These are phyloP conservation scores for Latrodectus hesperus DNA, from an alignment of 2,888 invertebrate genomes.

Conservation along the genomic window DNA sequence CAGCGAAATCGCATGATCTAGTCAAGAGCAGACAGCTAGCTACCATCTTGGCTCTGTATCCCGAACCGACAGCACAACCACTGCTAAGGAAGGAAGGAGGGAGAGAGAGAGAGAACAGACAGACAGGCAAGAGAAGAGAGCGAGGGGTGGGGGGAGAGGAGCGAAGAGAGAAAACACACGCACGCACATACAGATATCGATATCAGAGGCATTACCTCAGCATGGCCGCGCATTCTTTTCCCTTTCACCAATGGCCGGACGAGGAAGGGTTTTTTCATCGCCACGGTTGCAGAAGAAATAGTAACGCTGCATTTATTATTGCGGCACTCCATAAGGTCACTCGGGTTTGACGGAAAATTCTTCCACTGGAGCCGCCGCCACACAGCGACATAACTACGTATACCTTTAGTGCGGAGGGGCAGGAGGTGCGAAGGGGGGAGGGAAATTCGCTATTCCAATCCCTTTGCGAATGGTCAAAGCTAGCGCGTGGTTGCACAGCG, in stretches of 20 bases:
- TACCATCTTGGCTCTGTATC: constrained; percentile 63
- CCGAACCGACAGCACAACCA: constrained; percentile 47
- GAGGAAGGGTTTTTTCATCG: constrained; percentile 26
- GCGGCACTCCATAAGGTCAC: constrained; percentile 23
- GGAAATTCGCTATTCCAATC: constrained; percentile 68
- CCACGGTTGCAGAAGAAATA: neutral
- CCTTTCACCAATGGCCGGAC: constrained; percentile 17
- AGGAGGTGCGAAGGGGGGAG: constrained; percentile 27
- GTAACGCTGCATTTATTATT: constrained; percentile 25
- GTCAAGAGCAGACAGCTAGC: constrained; percentile 52
- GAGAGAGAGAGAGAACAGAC: constrained; percentile 1
- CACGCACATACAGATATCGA: constrained; percentile 46
- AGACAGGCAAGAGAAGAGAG: constrained; percentile 5
- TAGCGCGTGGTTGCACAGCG: constrained; percentile 68
- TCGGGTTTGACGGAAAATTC: constrained; percentile 44
- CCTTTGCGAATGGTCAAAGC: constrained; percentile 68
- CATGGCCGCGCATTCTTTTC: constrained; percentile 30
- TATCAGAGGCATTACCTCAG: constrained; percentile 55
- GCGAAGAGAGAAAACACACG: constrained; percentile 13
- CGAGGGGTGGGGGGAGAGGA: constrained; percentile 5
- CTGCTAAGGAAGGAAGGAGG: constrained; percentile 39
- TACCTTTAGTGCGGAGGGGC: constrained; percentile 51
- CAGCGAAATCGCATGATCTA: constrained; percentile 61
- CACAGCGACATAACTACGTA: constrained; percentile 64
- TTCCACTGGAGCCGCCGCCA: constrained; percentile 26